These are phyloP conservation scores for Zootermopsis nevadensis DNA, from an alignment of 2,888 invertebrate species.

Conservation along the genomic window DNA sequence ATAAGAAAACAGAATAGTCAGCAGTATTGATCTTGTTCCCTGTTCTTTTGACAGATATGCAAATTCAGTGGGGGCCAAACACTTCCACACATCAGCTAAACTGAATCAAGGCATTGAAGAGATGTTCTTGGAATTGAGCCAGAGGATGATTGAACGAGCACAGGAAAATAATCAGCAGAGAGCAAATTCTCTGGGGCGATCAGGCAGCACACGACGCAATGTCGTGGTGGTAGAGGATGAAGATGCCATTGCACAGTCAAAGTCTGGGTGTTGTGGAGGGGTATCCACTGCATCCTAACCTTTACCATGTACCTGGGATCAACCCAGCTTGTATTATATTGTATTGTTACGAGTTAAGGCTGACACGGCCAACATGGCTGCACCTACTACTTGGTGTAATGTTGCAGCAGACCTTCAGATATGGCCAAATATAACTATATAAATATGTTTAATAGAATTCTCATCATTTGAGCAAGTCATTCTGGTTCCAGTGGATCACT, in stretches of 20 bases:
- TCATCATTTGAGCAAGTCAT: background rate
- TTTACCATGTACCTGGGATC: constrained; percentile 18
- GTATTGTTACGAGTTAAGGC: background rate
- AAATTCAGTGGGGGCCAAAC: constrained; percentile 88
- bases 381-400: background rate
- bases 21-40: constrained; percentile 53
- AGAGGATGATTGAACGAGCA: constrained; percentile 73
- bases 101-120: constrained; percentile 91
- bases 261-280: constrained; percentile 62
- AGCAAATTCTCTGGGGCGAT: constrained; percentile 59
- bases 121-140: constrained; percentile 85
- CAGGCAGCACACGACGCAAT: constrained; percentile 63
- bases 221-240: constrained; percentile 64
- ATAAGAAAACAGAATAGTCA: too few species aligned
- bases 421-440: background rate
- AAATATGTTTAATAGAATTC: background rate
- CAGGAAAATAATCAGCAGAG: constrained; percentile 59
- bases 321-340: constrained; percentile 20
- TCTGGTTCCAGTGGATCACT: constrained; percentile 4
- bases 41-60: constrained; percentile 77
- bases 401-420: background rate
- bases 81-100: constrained; percentile 95
- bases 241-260: constrained; percentile 57
- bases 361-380: background rate
- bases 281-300: constrained; percentile 23